Percentiles rank a stretch among this genome's conserved stretches.
Conservation (phyloP, 92 coral and sea anemone species). For the Plumapathes pennacea region DNA sequence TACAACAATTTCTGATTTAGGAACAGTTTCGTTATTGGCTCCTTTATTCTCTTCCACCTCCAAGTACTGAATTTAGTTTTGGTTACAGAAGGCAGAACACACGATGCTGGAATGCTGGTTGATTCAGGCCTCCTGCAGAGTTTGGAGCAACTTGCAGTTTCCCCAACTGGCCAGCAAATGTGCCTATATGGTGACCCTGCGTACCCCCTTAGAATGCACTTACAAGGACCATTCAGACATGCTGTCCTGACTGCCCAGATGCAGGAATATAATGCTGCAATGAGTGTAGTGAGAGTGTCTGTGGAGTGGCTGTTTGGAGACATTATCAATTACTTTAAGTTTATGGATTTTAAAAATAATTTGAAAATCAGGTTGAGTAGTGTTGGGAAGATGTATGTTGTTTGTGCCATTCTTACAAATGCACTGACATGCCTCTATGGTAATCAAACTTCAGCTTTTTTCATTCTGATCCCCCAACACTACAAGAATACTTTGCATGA, state of each 20-base stretch:
- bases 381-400: slow-evolving; percentile 29
- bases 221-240: slow-evolving; percentile 32
- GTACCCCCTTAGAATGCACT: slow-evolving; percentile 26
- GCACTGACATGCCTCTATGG: slow-evolving; percentile 27
- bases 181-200: slow-evolving; percentile 37
- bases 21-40: no score
- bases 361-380: slow-evolving; percentile 32
- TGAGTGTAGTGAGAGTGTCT: slow-evolving; percentile 22
- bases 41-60: no score
- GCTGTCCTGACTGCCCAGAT: slow-evolving; percentile 26
- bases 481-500: slow-evolving; percentile 11
- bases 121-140: slow-evolving; percentile 22
- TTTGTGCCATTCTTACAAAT: slow-evolving; percentile 18
- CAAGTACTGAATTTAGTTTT: no score
- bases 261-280: slow-evolving; percentile 20
- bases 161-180: slow-evolving; percentile 10
- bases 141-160: slow-evolving; percentile 6
- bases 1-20: no score
- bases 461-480: slow-evolving; percentile 15
- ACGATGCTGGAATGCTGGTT: slow-evolving; percentile 43
- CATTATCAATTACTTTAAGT: slow-evolving; percentile 15
- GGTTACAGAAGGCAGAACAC: slow-evolving; percentile 29
- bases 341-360: slow-evolving; percentile 21
- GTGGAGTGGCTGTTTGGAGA: slow-evolving; percentile 35
- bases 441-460: slow-evolving; percentile 10